Conservation (phyloP, 2,113 vertebrate species). For the Probosciger aterrimus region DNA sequence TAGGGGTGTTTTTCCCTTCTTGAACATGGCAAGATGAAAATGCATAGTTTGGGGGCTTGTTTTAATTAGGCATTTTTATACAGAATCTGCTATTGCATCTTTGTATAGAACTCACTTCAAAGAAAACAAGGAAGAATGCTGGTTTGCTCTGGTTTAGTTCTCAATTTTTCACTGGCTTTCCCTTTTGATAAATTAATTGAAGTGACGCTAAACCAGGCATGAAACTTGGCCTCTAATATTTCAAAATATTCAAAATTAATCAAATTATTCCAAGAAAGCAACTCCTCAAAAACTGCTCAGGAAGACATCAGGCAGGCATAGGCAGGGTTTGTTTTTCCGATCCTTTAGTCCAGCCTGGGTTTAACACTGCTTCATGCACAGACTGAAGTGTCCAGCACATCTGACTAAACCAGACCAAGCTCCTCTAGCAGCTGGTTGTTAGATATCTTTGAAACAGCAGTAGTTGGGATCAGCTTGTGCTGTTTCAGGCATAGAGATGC, state of each 20-base stretch:
- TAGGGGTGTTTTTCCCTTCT: not conserved
- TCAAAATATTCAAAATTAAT: not conserved
- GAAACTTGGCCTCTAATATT: not conserved
- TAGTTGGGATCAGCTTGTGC: not conserved
- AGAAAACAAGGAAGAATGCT: constrained; percentile 10
- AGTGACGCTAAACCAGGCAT: not conserved
- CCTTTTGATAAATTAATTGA: not conserved
- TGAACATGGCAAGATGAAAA: not conserved
- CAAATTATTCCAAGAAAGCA: not conserved
- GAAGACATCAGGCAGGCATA: not conserved
- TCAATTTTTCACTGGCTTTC: constrained; percentile 1
- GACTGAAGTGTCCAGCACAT: not conserved
- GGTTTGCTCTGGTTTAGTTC: not conserved
- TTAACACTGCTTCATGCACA: not conserved
- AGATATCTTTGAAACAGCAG: not conserved
- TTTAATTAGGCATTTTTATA: constrained; percentile 2
- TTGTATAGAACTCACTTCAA: constrained; percentile 2
- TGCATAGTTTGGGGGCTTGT: not conserved
- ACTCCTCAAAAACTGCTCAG: not conserved
- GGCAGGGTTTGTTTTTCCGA: not conserved
- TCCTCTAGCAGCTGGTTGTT: not conserved
- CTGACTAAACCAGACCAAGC: not conserved
- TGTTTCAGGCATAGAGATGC: not conserved
- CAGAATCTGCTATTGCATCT: constrained; percentile 9
- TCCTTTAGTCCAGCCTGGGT: not conserved